phyloP scores from a whole-genome alignment of 2,888 invertebrate genomes.

The Notodonta ziczac region DNA sequence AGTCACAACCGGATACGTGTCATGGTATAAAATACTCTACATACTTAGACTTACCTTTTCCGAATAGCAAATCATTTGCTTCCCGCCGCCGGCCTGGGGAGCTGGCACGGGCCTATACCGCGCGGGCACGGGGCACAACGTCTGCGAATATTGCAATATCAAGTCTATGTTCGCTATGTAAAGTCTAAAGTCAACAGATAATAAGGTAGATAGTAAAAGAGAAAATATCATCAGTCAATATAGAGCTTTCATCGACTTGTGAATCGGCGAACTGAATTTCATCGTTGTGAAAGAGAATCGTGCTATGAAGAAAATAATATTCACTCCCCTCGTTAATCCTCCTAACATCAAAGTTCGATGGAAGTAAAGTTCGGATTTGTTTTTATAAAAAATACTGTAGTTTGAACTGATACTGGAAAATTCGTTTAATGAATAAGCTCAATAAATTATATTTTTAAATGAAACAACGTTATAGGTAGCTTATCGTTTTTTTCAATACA shows the following conservation, averaged over 20 bases:
- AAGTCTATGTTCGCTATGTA: neutral
- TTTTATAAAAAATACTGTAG: too few relatives aligned
- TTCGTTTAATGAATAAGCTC: too few relatives aligned
- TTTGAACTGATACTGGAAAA: too few relatives aligned
- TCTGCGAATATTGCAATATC: slow-evolving; percentile 48
- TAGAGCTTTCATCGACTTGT: neutral
- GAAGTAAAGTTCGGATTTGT: too few relatives aligned
- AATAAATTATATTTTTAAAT: too few relatives aligned
- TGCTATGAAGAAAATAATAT: neutral
- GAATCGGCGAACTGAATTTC: too few relatives aligned
- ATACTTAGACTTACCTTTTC: slow-evolving; percentile 71
- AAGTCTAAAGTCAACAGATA: neutral
- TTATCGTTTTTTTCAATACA: too few relatives aligned
- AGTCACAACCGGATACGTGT: too few relatives aligned
- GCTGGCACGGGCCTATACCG: slow-evolving; percentile 73
- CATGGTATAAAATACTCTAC: too few relatives aligned
- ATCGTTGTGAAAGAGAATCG: neutral
- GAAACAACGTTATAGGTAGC: too few relatives aligned
- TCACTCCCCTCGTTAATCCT: neutral
- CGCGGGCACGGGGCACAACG: slow-evolving; percentile 70
- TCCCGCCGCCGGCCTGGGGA: slow-evolving; percentile 75
- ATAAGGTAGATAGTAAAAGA: too few relatives aligned
- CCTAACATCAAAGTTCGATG: neutral
- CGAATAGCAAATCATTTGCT: slow-evolving; percentile 82
- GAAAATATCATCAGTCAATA: neutral